These are phyloP conservation scores for Colinus virginianus DNA, from an alignment of 2,113 vertebrate genomes.

Conservation along the genomic window DNA sequence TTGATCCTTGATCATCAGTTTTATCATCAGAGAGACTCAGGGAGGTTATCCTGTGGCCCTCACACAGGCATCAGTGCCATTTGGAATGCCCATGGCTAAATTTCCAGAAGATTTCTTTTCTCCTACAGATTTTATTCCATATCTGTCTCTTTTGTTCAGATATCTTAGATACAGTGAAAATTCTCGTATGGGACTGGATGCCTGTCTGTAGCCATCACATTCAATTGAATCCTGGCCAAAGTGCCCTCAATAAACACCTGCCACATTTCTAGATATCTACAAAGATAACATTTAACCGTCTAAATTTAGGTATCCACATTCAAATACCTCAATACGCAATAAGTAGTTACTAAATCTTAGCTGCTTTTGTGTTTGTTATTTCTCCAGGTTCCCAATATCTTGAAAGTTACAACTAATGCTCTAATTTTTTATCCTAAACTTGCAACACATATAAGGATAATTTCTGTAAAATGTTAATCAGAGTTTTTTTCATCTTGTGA, in stretches of 20 bases:
- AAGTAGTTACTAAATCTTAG: fast-evolving
- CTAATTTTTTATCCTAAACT: not conserved
- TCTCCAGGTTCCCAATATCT: not conserved
- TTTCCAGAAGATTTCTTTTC: not conserved
- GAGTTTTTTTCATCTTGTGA: constrained; percentile 18
- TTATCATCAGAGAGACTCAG: not conserved
- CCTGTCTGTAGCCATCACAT: not conserved
- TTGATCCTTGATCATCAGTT: not conserved
- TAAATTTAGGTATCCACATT: not conserved
- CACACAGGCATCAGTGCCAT: not conserved
- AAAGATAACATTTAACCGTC: not conserved
- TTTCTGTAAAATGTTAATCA: not conserved
- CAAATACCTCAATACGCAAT: not conserved
- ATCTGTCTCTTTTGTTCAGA: not conserved
- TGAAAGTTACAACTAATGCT: not conserved
- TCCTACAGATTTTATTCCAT: not conserved
- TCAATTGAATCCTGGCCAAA: not conserved
- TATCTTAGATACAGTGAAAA: not conserved
- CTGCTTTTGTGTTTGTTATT: not conserved
- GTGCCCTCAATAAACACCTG: not conserved
- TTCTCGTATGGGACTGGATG: not conserved
- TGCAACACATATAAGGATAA: not conserved
- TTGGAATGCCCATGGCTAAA: not conserved
- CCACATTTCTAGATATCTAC: not conserved
- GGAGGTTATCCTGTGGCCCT: not conserved